Percentiles rank a stretch among this genome's conserved stretches.
phyloP scores from a whole-genome alignment of 2,797 vertebrate genomes.

The Limosa lapponica region DNA sequence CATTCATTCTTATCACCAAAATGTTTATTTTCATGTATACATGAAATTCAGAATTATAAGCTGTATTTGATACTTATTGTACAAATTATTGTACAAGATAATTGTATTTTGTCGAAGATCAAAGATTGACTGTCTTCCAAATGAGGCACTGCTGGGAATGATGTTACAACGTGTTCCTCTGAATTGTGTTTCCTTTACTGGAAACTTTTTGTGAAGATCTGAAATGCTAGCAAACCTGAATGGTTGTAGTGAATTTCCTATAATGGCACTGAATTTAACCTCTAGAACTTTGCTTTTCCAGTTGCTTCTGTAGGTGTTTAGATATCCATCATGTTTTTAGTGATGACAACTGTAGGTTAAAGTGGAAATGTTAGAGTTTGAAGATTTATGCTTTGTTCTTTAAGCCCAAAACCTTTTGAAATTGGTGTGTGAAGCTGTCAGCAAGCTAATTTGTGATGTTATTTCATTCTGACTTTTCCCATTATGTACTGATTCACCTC shows the following conservation, averaged over 20 bases:
- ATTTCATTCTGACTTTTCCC: neutral
- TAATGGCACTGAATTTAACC: neutral
- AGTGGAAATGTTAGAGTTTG: neutral
- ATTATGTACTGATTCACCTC: neutral
- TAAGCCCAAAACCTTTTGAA: neutral
- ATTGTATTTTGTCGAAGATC: neutral
- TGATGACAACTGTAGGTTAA: neutral
- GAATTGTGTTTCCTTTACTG: neutral
- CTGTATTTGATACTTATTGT: neutral
- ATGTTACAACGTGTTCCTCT: neutral
- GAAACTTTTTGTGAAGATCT: neutral
- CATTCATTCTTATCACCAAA: neutral
- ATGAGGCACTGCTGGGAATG: neutral
- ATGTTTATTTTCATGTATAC: neutral
- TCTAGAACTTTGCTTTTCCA: neutral
- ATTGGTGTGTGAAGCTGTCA: neutral
- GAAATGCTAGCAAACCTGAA: neutral
- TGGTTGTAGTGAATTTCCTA: neutral
- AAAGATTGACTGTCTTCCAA: neutral
- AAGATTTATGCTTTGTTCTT: neutral
- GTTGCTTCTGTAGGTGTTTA: neutral
- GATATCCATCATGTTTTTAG: neutral
- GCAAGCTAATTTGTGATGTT: neutral
- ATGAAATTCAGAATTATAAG: neutral
- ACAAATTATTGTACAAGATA: neutral